Conservation (phyloP, 2,888 invertebrate species). For the Meteorus cinctellus region DNA sequence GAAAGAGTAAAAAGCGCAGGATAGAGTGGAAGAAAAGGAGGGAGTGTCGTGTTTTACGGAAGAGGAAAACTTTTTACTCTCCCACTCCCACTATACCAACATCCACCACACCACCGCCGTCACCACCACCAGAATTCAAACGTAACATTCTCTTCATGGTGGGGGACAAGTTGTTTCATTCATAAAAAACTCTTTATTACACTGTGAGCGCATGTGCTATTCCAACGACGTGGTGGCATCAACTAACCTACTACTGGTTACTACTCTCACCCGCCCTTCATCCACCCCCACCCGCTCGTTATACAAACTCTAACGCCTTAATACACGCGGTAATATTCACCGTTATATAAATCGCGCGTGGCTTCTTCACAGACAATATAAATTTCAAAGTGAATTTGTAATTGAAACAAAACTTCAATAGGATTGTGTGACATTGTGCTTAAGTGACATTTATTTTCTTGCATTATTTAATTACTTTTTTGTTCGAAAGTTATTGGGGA, state of each 20-base stretch:
- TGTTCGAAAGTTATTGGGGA: slow-evolving; percentile 22
- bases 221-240: slow-evolving; percentile 61
- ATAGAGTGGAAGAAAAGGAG: background rate
- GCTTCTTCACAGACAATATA: too few species aligned
- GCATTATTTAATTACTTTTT: background rate
- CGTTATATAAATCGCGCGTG: background rate
- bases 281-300: slow-evolving; percentile 24
- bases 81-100: slow-evolving; percentile 14
- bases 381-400: too few species aligned
- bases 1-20: slow-evolving; percentile 20
- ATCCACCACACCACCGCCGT: background rate
- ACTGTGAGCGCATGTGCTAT: slow-evolving; percentile 70
- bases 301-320: slow-evolving; percentile 35
- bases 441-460: background rate
- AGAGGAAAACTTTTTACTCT: slow-evolving; percentile 35
- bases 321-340: slow-evolving; percentile 26
- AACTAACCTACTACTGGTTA: slow-evolving; percentile 18
- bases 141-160: slow-evolving; percentile 2
- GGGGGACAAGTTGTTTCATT: slow-evolving; percentile 67
- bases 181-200: slow-evolving; percentile 68
- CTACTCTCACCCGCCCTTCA: slow-evolving; percentile 22
- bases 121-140: background rate
- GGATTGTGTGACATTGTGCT: background rate
- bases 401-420: too few species aligned
- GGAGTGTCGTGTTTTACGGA: slow-evolving; percentile 43